Percentiles rank a stretch among this genome's conserved stretches.
phyloP scores from a whole-genome alignment of 2,888 invertebrate genomes.

The Chironomus tentans region DNA sequence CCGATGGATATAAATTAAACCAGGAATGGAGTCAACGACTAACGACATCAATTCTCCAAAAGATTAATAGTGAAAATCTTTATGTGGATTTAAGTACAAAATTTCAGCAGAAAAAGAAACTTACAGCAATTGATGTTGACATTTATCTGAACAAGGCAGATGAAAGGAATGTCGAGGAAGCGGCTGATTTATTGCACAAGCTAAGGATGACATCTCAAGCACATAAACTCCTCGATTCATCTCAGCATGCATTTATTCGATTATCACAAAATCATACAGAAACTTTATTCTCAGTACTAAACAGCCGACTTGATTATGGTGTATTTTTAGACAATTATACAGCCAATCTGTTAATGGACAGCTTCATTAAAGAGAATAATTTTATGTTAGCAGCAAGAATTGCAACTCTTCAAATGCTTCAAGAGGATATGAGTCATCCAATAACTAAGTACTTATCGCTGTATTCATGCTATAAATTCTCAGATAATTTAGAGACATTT shows the following conservation, averaged over 20 bases:
- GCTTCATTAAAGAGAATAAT: conserved; percentile 59
- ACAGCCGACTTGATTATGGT: conserved; percentile 79
- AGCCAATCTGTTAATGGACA: conserved; percentile 71
- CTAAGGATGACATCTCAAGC: conserved; percentile 65
- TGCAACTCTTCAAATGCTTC: conserved; percentile 73
- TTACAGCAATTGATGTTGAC: conserved; percentile 74
- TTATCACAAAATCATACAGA: conserved; percentile 46
- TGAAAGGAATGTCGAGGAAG: conserved; percentile 53
- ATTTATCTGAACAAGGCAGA: conserved; percentile 63
- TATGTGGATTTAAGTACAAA: conserved; percentile 61
- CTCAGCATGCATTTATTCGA: conserved; percentile 70
- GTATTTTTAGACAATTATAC: conserved; percentile 77
- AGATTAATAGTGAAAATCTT: conserved; percentile 57
- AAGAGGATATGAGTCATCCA: conserved; percentile 72
- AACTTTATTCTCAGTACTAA: conserved; percentile 60
- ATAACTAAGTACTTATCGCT: conserved; percentile 59
- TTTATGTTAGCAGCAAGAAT: conserved; percentile 64
- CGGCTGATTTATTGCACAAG: conserved; percentile 61
- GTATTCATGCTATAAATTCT: conserved; percentile 65
- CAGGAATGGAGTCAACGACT: conserved; percentile 61
- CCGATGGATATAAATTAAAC: conserved; percentile 61
- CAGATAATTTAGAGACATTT: conserved; percentile 43
- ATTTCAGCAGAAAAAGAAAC: conserved; percentile 50
- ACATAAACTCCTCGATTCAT: conserved; percentile 63
- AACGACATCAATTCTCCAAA: conserved; percentile 51